Conservation (phyloP, 1,140 invertebrate species). For the Epicauta chinensis region DNA sequence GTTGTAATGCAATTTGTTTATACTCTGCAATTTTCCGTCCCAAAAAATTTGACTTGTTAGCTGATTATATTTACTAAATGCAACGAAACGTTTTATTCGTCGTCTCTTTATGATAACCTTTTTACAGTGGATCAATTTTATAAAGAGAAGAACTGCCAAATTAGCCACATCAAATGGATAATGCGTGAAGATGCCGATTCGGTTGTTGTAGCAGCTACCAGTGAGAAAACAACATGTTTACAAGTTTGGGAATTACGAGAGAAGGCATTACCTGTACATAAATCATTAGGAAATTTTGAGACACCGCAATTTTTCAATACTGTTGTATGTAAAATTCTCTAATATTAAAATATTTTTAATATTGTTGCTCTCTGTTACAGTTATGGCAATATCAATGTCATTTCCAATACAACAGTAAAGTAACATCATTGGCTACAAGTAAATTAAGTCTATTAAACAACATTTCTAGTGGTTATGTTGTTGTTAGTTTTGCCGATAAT, state of each 20-base stretch:
- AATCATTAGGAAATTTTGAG: conserved; percentile 52
- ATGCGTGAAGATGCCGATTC: conserved; percentile 76
- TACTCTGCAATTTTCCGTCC: background rate
- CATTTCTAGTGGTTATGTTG: conserved; percentile 57
- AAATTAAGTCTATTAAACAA: conserved; percentile 57
- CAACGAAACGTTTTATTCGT: background rate
- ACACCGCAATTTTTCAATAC: conserved; percentile 58
- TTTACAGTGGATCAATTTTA: conserved; percentile 33
- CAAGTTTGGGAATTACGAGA: conserved; percentile 85
- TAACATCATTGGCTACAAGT: conserved; percentile 51
- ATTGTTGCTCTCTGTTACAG: too few species aligned
- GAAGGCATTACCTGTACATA: conserved; percentile 70
- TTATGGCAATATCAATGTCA: conserved; percentile 63
- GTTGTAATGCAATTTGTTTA: too few species aligned
- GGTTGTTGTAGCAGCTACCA: conserved; percentile 63
- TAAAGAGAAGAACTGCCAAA: conserved; percentile 36
- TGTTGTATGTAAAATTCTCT: conserved; percentile 50
- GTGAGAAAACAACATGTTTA: conserved; percentile 57
- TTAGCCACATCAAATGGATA: conserved; percentile 74
- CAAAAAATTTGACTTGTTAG: background rate
- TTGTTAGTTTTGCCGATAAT: conserved; percentile 68
- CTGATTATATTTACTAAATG: background rate
- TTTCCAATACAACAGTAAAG: conserved; percentile 48
- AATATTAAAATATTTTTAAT: conserved; percentile 5
- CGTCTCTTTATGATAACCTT: background rate